These are phyloP conservation scores for Oryzias curvinotus DNA, from an alignment of 2,113 vertebrate species.

Conservation along the genomic window DNA sequence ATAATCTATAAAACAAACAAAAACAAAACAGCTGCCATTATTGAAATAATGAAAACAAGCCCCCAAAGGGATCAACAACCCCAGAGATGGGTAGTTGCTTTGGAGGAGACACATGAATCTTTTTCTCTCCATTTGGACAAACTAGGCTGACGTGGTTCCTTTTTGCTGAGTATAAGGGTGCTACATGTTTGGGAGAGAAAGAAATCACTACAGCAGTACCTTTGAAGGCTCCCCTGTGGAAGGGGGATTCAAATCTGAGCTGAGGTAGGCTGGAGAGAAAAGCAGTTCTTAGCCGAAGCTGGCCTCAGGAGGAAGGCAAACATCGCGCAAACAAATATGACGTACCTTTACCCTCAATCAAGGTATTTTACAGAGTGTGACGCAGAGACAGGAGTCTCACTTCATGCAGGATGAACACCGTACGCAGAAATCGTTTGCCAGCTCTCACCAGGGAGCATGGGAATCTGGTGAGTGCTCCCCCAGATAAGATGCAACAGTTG, in stretches of 20 bases:
- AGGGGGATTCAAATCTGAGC: conserved; percentile 72
- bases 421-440: conserved; percentile 37
- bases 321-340: conserved; percentile 27
- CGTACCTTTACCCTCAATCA: conserved; percentile 64
- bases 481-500: conserved; percentile 28
- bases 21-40: conserved; percentile 78
- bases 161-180: conserved; percentile 47
- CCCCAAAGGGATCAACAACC: conserved; percentile 60
- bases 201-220: conserved; percentile 72
- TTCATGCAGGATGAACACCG: conserved; percentile 53
- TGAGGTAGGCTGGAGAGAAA: conserved; percentile 80
- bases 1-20: conserved; percentile 37
- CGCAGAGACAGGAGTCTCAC: conserved; percentile 43
- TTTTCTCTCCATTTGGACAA: conserved; percentile 52
- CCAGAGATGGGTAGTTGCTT: conserved; percentile 36
- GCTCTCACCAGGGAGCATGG: conserved; percentile 48
- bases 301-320: conserved; percentile 58
- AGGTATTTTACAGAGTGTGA: conserved; percentile 27
- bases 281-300: conserved; percentile 61
- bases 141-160: conserved; percentile 29
- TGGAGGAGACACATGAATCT: conserved; percentile 41
- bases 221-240: conserved; percentile 60
- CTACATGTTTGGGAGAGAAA: conserved; percentile 55
- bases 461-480: conserved; percentile 46
- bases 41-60: conserved; percentile 75